phyloP scores from a whole-genome alignment of 2,888 invertebrate genomes.

The Mycogona germanica region DNA sequence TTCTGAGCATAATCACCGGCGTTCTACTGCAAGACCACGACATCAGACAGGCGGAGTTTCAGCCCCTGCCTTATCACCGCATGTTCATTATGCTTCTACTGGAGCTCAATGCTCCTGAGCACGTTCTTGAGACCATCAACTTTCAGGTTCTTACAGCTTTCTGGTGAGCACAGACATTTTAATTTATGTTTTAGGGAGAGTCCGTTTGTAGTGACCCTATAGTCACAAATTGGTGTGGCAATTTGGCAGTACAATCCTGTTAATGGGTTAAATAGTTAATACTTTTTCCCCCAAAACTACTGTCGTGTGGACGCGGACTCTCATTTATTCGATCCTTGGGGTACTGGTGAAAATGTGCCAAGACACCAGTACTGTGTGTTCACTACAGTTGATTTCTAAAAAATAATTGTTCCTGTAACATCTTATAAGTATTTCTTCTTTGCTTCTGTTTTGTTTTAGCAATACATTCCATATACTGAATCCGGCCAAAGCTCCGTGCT shows the following conservation, averaged over 20 bases:
- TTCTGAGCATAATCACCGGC: constrained; percentile 85
- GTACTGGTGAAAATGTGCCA: no score
- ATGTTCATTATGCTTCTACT: constrained; percentile 93
- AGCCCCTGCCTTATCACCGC: constrained; percentile 94
- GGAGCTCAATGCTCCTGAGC: constrained; percentile 88
- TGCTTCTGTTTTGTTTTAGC: constrained; percentile 27
- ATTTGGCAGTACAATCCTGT: not conserved
- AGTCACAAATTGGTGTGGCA: not conserved
- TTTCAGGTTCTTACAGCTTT: constrained; percentile 90
- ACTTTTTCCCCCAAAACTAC: no score
- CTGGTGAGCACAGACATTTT: constrained; percentile 43
- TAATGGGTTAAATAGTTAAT: no score
- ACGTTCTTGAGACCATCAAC: constrained; percentile 85
- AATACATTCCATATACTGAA: constrained; percentile 87
- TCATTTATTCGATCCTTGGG: no score
- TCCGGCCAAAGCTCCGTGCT: constrained; percentile 87
- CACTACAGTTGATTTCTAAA: not conserved
- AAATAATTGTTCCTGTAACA: not conserved
- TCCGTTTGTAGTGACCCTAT: no score
- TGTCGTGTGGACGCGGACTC: no score
- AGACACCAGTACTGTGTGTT: no score
- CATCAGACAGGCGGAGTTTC: constrained; percentile 74
- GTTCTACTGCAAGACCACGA: constrained; percentile 95
- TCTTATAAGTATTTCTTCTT: not conserved
- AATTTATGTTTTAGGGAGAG: no score